Evolutionary conservation across 2,113 vertebrate genomes (phyloP), one percentile per base, ranked within the genome.

Genomic region (Nicator chloris): DNA sequence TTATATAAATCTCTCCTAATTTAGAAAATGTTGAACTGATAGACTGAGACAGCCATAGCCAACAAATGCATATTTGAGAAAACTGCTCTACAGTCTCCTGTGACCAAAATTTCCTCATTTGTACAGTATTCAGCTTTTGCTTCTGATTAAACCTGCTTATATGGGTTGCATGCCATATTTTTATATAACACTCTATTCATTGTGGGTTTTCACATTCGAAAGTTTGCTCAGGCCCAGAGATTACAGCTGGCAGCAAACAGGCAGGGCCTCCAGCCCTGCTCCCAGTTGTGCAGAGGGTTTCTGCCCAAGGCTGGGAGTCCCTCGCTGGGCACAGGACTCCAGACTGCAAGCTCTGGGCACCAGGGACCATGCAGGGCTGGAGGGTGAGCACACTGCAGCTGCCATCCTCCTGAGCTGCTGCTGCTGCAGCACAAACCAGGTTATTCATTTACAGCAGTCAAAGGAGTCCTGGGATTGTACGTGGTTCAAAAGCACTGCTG

Each of bases 301-400:
- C 63, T 49, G 33, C 45, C 39, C 11, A 3, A 30, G 47, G 26
- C 19, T 12, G 1, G 21, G 28, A 23, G 50, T 11, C n/a, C 18
- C 3, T 20, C 0, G 0, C 50, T 3, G 2, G 23, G 23, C 0
- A 0, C 28, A n/a, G 54, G 21, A 40, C 53, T 63, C 23, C 24
- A 8, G 56, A 51, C 56, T 70, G 78, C 30, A 7, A 33, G 33
- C 57, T 19, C 23, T 7, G 31, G 31, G n/a, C 39, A 54, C 22
- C 33, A 39, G 37, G 49, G 42, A 26, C 31, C 33, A 2, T 0
- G 1, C 40, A 8, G 1, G 9, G 61, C 14, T 39, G 50, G 11
- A 30, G 33, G 66, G 16, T 23, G 69, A 30, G 40, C 49, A 33
- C 13, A 0, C 20, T 7, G 57, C 59, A 42, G 33, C 27, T 51